A percentile compares a stretch with the other conserved stretches of the same genome.
Evolutionary conservation across 1,140 invertebrate species (phyloP).

Genomic region (Heliothis subflexa): DNA sequence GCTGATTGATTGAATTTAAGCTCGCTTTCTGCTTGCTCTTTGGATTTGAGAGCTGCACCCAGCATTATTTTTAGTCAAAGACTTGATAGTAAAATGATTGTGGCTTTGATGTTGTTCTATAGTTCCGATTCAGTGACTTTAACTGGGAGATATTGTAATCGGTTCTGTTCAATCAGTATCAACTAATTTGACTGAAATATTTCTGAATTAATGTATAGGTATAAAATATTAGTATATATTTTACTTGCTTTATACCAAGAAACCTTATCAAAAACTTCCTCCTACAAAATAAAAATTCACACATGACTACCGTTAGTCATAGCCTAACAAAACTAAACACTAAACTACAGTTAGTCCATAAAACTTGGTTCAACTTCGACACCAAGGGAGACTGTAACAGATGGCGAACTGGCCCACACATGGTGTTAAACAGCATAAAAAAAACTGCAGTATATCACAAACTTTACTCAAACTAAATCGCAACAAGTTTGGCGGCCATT

Average conservation of each 20-base stretch:
- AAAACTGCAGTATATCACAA: conserved; percentile 44
- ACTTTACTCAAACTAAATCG: conserved; percentile 25
- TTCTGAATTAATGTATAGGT: no score
- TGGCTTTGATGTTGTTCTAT: neutral
- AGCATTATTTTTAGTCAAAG: neutral
- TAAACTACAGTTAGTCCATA: conserved; percentile 28
- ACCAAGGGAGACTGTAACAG: conserved; percentile 21
- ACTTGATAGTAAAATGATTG: neutral
- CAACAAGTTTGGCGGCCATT: conserved; percentile 41
- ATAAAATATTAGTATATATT: no score
- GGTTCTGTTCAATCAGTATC: no score
- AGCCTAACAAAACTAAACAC: conserved; percentile 25
- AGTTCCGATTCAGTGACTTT: neutral
- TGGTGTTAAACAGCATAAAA: conserved; percentile 31
- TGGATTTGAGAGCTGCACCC: conserved; percentile 1
- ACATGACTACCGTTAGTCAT: conserved; percentile 2
- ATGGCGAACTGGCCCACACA: conserved; percentile 24
- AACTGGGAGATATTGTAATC: no score
- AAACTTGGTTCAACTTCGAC: conserved; percentile 13
- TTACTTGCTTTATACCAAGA: no score
- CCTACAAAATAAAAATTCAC: conserved; percentile 1
- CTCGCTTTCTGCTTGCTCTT: neutral
- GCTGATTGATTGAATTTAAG: conserved; percentile 36
- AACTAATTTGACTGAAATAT: neutral
- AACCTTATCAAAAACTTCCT: no score